A percentile compares a stretch with the other conserved stretches of the same genome.
phyloP scores from a whole-genome alignment of 2,797 vertebrate species.

The Hypotaenidia philippensis region DNA sequence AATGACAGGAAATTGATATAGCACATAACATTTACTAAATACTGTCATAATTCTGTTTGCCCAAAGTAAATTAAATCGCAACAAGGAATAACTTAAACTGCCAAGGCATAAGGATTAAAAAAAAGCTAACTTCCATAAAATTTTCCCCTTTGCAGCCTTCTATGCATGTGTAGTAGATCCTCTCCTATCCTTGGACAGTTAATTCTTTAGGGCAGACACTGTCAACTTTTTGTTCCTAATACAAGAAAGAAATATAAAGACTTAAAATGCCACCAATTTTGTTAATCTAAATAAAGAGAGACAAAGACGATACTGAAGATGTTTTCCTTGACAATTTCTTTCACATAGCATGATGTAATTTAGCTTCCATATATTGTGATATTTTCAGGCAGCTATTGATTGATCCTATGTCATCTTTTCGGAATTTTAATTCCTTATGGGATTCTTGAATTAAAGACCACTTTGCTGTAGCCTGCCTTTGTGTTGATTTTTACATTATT shows the following conservation, averaged over 20 bases:
- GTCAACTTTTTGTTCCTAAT: background rate
- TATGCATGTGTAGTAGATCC: background rate
- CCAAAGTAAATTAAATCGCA: background rate
- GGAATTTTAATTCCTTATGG: constrained; percentile 28
- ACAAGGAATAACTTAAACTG: background rate
- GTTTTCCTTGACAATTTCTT: background rate
- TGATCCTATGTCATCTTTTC: constrained; percentile 30
- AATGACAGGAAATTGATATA: background rate
- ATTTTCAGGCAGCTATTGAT: constrained; percentile 64
- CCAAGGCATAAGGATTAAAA: background rate
- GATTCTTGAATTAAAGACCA: constrained; percentile 48
- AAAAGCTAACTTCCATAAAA: background rate
- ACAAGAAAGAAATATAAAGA: background rate
- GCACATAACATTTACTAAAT: background rate
- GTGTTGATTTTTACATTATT: constrained; percentile 73
- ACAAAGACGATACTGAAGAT: background rate
- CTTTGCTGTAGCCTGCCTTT: constrained; percentile 6
- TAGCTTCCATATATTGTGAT: background rate
- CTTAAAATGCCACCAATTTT: background rate
- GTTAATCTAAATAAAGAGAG: background rate
- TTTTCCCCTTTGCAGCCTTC: background rate
- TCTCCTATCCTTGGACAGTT: background rate
- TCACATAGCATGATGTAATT: constrained; percentile 2
- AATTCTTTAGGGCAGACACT: background rate
- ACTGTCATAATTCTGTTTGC: background rate